Conservation (phyloP, 2,797 vertebrate genomes). For the Silurus lanzhouensis region DNA sequence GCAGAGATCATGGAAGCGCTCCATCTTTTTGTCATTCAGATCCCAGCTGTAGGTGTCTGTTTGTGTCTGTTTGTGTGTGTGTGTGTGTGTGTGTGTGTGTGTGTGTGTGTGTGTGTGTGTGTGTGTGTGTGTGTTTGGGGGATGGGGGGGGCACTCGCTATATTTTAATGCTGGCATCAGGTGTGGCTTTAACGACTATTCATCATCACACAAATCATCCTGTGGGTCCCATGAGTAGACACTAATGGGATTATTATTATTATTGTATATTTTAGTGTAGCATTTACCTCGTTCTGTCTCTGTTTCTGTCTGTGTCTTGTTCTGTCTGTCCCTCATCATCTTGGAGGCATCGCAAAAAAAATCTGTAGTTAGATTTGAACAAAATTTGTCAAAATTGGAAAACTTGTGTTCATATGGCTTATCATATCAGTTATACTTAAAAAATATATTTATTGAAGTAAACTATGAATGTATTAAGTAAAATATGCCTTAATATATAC, state of each 20-base stretch:
- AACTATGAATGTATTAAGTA: not conserved
- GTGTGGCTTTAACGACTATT: slow-evolving; percentile 82
- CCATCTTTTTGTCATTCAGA: slow-evolving; percentile 60
- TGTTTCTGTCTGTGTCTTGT: slow-evolving; percentile 61
- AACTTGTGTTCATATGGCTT: not conserved
- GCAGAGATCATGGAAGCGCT: slow-evolving; percentile 65
- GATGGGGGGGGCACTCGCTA: not conserved
- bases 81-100: not conserved
- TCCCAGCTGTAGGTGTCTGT: not conserved
- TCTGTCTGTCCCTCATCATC: not conserved
- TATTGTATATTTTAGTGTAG: not conserved
- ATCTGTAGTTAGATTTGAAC: not conserved
- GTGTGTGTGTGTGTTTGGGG: not conserved
- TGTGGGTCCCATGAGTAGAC: not conserved
- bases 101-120: slow-evolving; percentile 5
- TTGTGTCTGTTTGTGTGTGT: slow-evolving; percentile 3
- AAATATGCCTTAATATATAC: not conserved
- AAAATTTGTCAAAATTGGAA: not conserved
- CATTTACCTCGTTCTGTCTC: slow-evolving; percentile 53
- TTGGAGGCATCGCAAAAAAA: not conserved
- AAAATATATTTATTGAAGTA: not conserved
- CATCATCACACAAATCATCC: slow-evolving; percentile 68
- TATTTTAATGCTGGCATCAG: slow-evolving; percentile 56
- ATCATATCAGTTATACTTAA: not conserved
- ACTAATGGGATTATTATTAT: slow-evolving; percentile 4